phyloP scores from a whole-genome alignment of 2,113 vertebrate genomes.

The Myocastor coypus region DNA sequence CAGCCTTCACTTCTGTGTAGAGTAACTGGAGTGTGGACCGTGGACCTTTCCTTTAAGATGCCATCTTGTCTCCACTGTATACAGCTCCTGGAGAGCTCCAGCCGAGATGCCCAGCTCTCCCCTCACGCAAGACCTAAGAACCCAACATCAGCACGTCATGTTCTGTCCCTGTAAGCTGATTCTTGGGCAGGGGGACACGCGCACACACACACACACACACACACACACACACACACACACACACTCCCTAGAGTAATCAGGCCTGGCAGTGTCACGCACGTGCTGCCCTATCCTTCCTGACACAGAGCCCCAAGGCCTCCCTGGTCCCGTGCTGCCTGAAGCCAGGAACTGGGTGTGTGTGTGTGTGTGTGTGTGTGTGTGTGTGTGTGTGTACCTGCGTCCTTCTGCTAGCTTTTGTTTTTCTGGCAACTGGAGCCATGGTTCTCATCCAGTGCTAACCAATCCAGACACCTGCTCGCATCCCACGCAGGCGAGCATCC shows the following conservation, averaged over 20 bases:
- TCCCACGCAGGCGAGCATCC: background rate
- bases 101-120: background rate
- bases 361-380: too few species aligned
- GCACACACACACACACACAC: too few species aligned
- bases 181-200: background rate
- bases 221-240: too few species aligned
- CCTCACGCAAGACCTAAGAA: background rate
- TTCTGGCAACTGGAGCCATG: background rate
- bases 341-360: too few species aligned
- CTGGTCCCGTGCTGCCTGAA: background rate
- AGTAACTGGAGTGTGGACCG: background rate
- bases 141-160: background rate
- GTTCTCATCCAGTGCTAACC: background rate
- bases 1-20: background rate
- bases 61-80: background rate
- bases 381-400: too few species aligned
- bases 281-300: background rate
- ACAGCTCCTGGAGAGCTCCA: background rate
- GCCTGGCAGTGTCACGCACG: background rate
- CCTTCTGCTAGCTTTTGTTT: background rate
- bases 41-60: background rate
- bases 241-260: background rate
- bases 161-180: background rate
- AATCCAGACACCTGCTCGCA: background rate
- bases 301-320: background rate